Conservation (phyloP, 2,797 vertebrate genomes). For the Esox lucius region DNA sequence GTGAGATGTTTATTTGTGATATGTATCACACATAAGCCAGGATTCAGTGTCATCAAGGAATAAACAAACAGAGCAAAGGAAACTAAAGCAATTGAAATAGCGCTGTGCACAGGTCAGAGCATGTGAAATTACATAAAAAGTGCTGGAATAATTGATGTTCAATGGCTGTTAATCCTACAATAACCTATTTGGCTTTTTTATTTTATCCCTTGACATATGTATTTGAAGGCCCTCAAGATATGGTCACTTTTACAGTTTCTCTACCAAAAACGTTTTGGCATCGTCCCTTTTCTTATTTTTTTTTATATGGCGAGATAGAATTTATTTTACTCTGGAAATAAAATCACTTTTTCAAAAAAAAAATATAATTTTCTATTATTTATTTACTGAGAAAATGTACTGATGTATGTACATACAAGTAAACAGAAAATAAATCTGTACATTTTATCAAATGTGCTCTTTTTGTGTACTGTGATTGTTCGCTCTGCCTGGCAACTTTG, state of each 20-base stretch:
- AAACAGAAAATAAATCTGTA: too few species aligned
- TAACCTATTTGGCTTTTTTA: conserved; percentile 25
- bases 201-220: conserved; percentile 28
- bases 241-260: conserved; percentile 53
- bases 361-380: conserved; percentile 16
- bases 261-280: conserved; percentile 57
- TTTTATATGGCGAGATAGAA: conserved; percentile 77
- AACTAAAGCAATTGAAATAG: not conserved
- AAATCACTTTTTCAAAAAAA: conserved; percentile 78
- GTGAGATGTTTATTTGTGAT: conserved; percentile 41
- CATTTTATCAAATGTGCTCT: too few species aligned
- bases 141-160: conserved; percentile 18
- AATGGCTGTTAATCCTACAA: conserved; percentile 28
- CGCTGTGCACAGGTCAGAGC: conserved; percentile 8
- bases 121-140: conserved; percentile 27
- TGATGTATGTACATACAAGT: not conserved
- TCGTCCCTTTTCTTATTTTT: conserved; percentile 75
- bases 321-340: conserved; percentile 83
- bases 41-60: conserved; percentile 36
- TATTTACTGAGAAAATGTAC: conserved; percentile 11
- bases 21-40: conserved; percentile 45
- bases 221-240: conserved; percentile 43
- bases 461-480: too few species aligned
- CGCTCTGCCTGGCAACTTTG: too few species aligned
- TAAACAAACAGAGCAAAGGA: not conserved